Conservation (phyloP, 2,888 invertebrate genomes). For the Drosophila phalerata region DNA sequence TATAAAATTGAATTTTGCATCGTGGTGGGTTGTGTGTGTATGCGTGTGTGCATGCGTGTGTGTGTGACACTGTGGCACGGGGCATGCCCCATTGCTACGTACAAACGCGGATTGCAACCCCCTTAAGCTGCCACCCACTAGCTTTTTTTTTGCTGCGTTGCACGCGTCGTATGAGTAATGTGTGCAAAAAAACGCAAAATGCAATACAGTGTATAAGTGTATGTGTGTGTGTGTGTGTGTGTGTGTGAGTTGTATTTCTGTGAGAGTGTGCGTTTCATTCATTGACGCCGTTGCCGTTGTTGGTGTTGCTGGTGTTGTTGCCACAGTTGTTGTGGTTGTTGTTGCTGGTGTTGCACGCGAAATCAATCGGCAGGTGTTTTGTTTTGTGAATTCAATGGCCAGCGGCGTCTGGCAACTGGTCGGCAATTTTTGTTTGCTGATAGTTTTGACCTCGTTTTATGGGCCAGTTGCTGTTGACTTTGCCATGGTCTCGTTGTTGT, state of each 20-base stretch:
- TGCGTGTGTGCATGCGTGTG: neutral
- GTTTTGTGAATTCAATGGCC: constrained; percentile 63
- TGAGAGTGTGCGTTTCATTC: constrained; percentile 55
- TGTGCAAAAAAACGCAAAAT: constrained; percentile 44
- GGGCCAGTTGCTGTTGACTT: constrained; percentile 15
- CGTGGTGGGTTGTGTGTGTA: constrained; percentile 3
- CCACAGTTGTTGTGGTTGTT: constrained; percentile 14
- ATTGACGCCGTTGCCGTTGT: constrained; percentile 47
- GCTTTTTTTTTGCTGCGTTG: constrained; percentile 35
- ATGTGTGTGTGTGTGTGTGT: constrained; percentile 16
- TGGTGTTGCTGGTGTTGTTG: constrained; percentile 17
- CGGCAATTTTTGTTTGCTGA: constrained; percentile 72
- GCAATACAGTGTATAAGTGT: constrained; percentile 16
- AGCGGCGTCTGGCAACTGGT: constrained; percentile 43
- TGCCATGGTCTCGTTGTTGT: constrained; percentile 25
- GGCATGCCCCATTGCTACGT: constrained; percentile 12
- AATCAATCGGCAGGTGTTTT: constrained; percentile 78
- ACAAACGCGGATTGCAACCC: neutral
- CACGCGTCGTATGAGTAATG: constrained; percentile 75
- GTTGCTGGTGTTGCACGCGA: constrained; percentile 52
- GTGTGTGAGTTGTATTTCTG: constrained; percentile 17
- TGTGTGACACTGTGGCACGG: constrained; percentile 9
- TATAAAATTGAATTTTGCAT: constrained; percentile 29
- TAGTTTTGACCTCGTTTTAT: constrained; percentile 77
- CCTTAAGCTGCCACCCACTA: constrained; percentile 6